Percentiles rank a stretch among this genome's conserved stretches.
Conservation (phyloP, 2,113 vertebrate genomes). For the Rhinoptilus africanus region DNA sequence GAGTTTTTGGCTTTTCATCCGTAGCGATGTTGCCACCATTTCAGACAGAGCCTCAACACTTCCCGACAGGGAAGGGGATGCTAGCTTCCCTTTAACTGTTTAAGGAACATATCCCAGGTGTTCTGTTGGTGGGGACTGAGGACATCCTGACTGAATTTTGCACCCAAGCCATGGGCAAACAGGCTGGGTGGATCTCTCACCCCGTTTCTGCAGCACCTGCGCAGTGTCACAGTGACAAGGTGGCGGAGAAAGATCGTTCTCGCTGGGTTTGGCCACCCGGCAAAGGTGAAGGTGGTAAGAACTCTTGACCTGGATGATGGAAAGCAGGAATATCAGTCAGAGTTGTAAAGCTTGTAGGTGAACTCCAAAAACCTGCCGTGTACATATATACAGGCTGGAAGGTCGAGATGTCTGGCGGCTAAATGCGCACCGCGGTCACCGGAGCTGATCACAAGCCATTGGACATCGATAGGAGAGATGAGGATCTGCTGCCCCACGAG, state of each 20-base stretch:
- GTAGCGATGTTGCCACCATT: background rate
- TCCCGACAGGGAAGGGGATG: background rate
- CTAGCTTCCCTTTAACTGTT: background rate
- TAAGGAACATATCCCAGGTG: background rate
- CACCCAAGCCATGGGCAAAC: background rate
- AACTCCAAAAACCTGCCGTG: background rate
- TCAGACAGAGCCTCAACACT: background rate
- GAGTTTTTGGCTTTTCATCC: background rate
- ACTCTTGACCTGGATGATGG: background rate
- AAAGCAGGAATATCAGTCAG: background rate
- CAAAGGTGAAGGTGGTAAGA: background rate
- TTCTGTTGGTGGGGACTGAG: background rate
- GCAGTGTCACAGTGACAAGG: background rate
- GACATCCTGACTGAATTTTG: background rate
- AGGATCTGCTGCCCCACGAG: background rate
- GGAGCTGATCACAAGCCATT: background rate
- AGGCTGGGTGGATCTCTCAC: background rate
- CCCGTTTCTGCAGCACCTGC: background rate
- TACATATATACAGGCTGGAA: fast-evolving
- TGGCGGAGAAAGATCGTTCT: background rate
- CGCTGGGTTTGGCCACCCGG: background rate
- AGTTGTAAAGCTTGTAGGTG: background rate
- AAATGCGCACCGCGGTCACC: background rate
- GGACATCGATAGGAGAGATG: background rate
- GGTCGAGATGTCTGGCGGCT: background rate